Evolutionary conservation across 2,797 vertebrate genomes (phyloP).

Genomic region (Helicolenus hilgendorfi): DNA sequence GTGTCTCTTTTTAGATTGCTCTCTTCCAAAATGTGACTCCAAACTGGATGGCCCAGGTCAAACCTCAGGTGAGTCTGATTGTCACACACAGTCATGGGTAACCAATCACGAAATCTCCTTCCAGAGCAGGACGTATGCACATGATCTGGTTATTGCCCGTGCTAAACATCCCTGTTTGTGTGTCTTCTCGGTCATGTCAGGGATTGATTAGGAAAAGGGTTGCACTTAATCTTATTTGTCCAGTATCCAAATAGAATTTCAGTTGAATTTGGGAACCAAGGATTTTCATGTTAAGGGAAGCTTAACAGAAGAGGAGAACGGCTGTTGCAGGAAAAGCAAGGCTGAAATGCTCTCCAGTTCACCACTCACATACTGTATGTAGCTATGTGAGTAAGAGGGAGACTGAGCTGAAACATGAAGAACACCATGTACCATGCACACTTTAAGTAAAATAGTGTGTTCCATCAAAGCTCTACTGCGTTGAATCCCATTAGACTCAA

Average conservation of each 20-base stretch:
- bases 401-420: not conserved
- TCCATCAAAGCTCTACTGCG: slow-evolving; percentile 31
- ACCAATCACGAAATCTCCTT: not conserved
- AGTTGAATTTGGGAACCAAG: not conserved
- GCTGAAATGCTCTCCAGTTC: not conserved
- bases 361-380: not conserved
- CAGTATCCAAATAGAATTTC: slow-evolving; percentile 13
- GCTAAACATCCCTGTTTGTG: not conserved
- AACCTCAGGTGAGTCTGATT: slow-evolving; percentile 79
- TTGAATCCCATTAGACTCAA: slow-evolving; percentile 53
- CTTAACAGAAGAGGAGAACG: not conserved
- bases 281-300: not conserved
- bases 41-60: slow-evolving; percentile 86
- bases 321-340: not conserved
- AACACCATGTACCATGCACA: slow-evolving; percentile 3
- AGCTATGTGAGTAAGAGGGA: slow-evolving; percentile 1
- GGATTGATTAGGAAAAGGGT: not conserved
- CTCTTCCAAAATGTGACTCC: slow-evolving; percentile 87
- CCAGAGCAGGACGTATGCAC: not conserved
- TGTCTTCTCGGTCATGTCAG: not conserved
- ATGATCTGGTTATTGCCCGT: not conserved
- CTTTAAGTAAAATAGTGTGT: slow-evolving; percentile 54
- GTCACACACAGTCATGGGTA: not conserved
- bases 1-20: slow-evolving; percentile 76
- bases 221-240: not conserved